Evolutionary conservation across 2,888 invertebrate genomes (phyloP).

Genomic region (Cybosia mesomella): DNA sequence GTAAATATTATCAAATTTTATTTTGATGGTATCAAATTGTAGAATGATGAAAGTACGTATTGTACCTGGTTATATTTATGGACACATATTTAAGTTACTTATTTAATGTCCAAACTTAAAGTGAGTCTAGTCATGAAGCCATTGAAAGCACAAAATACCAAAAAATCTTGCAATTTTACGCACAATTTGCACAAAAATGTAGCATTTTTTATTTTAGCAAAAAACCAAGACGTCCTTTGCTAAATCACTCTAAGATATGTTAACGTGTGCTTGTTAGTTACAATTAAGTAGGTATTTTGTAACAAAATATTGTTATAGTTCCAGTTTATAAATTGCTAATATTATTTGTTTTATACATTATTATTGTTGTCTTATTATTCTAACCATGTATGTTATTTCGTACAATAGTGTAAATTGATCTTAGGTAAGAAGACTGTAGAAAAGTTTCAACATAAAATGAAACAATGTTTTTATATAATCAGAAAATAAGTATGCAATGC

Average conservation of each 20-base stretch:
- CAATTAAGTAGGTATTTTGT: constrained; percentile 24
- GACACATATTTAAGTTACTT: constrained; percentile 18
- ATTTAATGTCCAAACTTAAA: constrained; percentile 49
- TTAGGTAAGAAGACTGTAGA: constrained; percentile 26
- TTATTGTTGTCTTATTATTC: constrained; percentile 40
- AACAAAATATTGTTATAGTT: constrained; percentile 15
- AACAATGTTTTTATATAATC: background rate
- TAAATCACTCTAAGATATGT: too few species aligned
- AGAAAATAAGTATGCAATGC: constrained; percentile 1
- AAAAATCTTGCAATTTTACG: constrained; percentile 31
- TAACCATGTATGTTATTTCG: constrained; percentile 32
- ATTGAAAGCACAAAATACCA: constrained; percentile 57
- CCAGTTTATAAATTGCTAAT: constrained; percentile 28
- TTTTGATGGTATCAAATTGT: background rate
- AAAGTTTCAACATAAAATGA: constrained; percentile 6
- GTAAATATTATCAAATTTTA: background rate
- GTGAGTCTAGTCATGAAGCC: constrained; percentile 66
- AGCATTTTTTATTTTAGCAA: constrained; percentile 21
- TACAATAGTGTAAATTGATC: constrained; percentile 32
- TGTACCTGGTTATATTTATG: background rate
- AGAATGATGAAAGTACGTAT: background rate
- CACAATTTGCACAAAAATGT: constrained; percentile 51
- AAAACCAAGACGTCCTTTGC: constrained; percentile 28
- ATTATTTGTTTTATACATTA: constrained; percentile 42
- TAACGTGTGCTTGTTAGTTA: constrained; percentile 20